These are phyloP conservation scores for Xenopus borealis DNA, from an alignment of 2,113 vertebrate genomes.

Conservation along the genomic window DNA sequence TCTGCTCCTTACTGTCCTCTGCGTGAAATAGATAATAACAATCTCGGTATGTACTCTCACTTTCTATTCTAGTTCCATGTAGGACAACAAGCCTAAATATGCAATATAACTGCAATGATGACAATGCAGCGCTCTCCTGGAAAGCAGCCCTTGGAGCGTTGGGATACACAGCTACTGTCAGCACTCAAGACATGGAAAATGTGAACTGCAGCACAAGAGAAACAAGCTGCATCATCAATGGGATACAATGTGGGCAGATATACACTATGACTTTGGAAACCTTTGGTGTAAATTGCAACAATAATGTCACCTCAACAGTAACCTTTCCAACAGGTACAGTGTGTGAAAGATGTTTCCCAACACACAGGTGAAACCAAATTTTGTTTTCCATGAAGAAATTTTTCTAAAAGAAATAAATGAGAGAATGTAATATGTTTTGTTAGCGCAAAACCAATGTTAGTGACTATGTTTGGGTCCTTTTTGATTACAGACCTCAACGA, in stretches of 20 bases:
- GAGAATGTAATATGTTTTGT: too few species aligned
- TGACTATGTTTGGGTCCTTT: too few species aligned
- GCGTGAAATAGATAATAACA: too few species aligned
- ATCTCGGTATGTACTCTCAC: too few species aligned
- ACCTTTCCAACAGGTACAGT: constrained; percentile 57
- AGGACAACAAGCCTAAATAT: constrained; percentile 48
- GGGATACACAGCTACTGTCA: constrained; percentile 56
- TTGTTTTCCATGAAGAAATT: too few species aligned
- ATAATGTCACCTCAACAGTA: constrained; percentile 46
- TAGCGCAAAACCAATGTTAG: too few species aligned
- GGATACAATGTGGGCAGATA: constrained; percentile 56
- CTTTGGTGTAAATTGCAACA: constrained; percentile 57
- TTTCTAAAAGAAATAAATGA: too few species aligned
- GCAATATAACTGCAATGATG: constrained; percentile 54
- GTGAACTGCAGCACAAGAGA: constrained; percentile 53
- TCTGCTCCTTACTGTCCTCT: too few species aligned
- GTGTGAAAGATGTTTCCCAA: too few species aligned
- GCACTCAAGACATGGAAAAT: neutral
- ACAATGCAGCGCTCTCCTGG: constrained; percentile 63
- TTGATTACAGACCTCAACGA: too few species aligned
- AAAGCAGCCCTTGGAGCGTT: constrained; percentile 54
- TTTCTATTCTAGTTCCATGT: constrained; percentile 59
- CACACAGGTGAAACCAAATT: too few species aligned
- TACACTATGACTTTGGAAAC: constrained; percentile 62
- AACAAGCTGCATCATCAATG: constrained; percentile 59